phyloP scores from a whole-genome alignment of 2,113 vertebrate genomes.

The Ochotona princeps region DNA sequence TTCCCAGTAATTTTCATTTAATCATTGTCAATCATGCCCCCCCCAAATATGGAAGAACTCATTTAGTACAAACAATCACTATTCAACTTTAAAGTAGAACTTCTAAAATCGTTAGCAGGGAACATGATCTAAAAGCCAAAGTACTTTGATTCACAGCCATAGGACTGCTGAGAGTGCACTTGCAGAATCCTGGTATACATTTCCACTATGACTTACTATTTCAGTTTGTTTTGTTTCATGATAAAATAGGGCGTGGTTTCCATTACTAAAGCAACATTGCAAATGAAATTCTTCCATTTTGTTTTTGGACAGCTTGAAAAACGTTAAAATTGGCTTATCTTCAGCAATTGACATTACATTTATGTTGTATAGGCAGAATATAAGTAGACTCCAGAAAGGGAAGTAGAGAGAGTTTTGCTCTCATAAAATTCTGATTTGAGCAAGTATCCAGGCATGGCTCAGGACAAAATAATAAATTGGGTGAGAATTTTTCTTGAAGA shows the following conservation, averaged over 20 bases:
- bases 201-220: slow-evolving; percentile 48
- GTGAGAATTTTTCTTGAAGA: slow-evolving; percentile 53
- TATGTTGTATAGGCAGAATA: slow-evolving; percentile 58
- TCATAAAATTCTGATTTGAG: slow-evolving; percentile 66
- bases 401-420: slow-evolving; percentile 41
- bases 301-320: slow-evolving; percentile 66
- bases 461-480: slow-evolving; percentile 60
- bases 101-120: background rate
- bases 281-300: slow-evolving; percentile 69
- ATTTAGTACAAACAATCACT: slow-evolving; percentile 34
- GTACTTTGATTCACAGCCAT: slow-evolving; percentile 17
- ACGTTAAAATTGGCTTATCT: slow-evolving; percentile 63
- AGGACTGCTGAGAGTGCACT: slow-evolving; percentile 23
- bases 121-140: slow-evolving; percentile 32
- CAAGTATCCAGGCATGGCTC: slow-evolving; percentile 27
- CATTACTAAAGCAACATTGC: slow-evolving; percentile 56
- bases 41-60: background rate
- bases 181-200: slow-evolving; percentile 1
- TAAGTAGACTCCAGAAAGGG: slow-evolving; percentile 61
- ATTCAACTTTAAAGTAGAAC: slow-evolving; percentile 53
- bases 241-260: slow-evolving; percentile 55
- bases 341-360: slow-evolving; percentile 57
- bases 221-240: slow-evolving; percentile 62
- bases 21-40: slow-evolving; percentile 22
- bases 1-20: slow-evolving; percentile 50